phyloP scores from a whole-genome alignment of 2,797 vertebrate genomes.

The Thripadectes ignobilis region DNA sequence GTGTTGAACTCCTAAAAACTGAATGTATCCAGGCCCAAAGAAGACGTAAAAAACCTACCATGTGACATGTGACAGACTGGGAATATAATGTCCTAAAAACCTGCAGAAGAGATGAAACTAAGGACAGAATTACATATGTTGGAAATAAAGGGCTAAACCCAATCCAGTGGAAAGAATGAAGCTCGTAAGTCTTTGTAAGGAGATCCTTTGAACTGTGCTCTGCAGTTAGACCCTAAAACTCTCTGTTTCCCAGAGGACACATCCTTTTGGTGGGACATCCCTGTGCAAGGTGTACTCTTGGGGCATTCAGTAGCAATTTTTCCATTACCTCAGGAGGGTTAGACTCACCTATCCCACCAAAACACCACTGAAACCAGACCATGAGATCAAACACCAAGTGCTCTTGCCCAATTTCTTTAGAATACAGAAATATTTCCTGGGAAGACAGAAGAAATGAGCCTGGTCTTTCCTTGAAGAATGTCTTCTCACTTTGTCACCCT shows the following conservation, averaged over 20 bases:
- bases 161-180: background rate
- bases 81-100: background rate
- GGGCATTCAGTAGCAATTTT: background rate
- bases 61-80: background rate
- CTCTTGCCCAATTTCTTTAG: background rate
- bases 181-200: background rate
- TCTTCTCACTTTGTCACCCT: background rate
- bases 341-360: background rate
- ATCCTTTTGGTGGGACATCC: background rate
- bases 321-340: background rate
- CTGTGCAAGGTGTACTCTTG: background rate
- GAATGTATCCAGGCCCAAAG: background rate
- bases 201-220: background rate
- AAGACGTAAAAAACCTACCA: background rate
- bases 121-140: background rate
- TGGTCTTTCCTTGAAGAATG: background rate
- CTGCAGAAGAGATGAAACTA: background rate
- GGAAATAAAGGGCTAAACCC: background rate
- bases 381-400: background rate
- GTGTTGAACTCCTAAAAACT: background rate
- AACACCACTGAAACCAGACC: background rate
- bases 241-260: background rate
- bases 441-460: background rate
- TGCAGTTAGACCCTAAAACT: background rate
- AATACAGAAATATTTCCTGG: background rate